Evolutionary conservation across 35 echinoderm and acorn worm species (phyloP).

Genomic region (Eucidaris tribuloides): DNA sequence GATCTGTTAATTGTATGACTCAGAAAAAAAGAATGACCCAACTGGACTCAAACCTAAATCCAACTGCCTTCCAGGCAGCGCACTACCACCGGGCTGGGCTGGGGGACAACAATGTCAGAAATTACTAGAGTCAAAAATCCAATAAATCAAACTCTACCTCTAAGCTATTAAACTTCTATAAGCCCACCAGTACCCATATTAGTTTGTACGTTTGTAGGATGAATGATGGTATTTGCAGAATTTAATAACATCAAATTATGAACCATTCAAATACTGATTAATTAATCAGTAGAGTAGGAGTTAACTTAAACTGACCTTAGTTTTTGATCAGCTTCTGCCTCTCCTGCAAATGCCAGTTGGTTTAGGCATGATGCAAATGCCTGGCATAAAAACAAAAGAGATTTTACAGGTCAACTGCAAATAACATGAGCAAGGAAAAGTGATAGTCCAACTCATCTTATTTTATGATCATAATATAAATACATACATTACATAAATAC

Average conservation of each 20-base stretch:
- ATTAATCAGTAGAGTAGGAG: not conserved
- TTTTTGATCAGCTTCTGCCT: conserved; percentile 65
- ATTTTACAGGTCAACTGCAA: not conserved
- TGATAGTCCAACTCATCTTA: no score
- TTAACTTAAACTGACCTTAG: conserved; percentile 54
- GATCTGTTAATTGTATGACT: no score
- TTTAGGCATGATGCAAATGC: conserved; percentile 85
- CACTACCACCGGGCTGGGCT: no score
- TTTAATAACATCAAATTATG: not conserved
- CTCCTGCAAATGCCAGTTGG: conserved; percentile 67
- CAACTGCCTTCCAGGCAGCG: no score
- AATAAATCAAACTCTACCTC: not conserved
- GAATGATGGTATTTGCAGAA: not conserved
- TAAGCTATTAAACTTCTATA: not conserved
- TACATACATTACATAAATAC: not conserved
- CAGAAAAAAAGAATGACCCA: no score
- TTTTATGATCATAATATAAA: not conserved
- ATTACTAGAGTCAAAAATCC: not conserved
- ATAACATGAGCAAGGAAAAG: not conserved
- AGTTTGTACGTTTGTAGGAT: not conserved
- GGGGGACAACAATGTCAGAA: no score
- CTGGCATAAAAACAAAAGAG: conserved; percentile 33
- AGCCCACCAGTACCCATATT: not conserved
- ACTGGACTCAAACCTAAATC: no score
- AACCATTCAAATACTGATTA: not conserved